Evolutionary conservation across 2,888 invertebrate genomes (phyloP), one percentile per base, ranked within the genome.

Genomic region (Macaria notata): DNA sequence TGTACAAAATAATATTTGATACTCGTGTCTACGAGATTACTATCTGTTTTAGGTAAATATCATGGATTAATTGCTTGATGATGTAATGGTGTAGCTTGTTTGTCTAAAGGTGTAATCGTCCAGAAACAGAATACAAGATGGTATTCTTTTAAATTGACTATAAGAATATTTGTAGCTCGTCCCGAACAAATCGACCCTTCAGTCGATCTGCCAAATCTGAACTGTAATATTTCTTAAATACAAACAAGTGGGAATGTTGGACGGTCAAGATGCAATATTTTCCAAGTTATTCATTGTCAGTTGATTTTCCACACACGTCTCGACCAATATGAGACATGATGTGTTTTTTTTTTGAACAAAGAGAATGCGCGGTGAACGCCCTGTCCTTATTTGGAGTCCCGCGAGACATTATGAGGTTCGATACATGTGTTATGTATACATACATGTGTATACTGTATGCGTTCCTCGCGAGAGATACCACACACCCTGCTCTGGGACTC

Each of bases 331-430:
- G 64, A 81, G 79, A 80, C 79, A 79, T 80, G 81, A 79, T 79
- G 81, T 81, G 80, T 82, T 83, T 73, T 78, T 80, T 83, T 83
- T 86, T 85, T 79, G 76, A 88, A 88, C 88, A 88, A 87, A 87
- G 84, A 79, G 73, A 63, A 72, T 70, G 69, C 64, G 74, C 74
- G 77, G 88, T 70, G 79, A 85, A 79, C 75, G 88, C 86, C 88
- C 88, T 77, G 73, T 73, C 88, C 88, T 83, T 88, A 86, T 87
- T 86, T 82, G 87, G 86, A 74, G 19, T 19, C 19, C 19, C 19
- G 19, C 19, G 19, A 19, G 76, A 74, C 71, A 68, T 70, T 63
- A 67, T 65, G 68, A 65, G 62, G 66, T 64, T 65, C 65, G 57
- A 56, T 63, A 57, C 64, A 69, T 63, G 64, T 39, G 19, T 19